phyloP scores from a whole-genome alignment of 2,113 vertebrate species.

The Penelope pileata region DNA sequence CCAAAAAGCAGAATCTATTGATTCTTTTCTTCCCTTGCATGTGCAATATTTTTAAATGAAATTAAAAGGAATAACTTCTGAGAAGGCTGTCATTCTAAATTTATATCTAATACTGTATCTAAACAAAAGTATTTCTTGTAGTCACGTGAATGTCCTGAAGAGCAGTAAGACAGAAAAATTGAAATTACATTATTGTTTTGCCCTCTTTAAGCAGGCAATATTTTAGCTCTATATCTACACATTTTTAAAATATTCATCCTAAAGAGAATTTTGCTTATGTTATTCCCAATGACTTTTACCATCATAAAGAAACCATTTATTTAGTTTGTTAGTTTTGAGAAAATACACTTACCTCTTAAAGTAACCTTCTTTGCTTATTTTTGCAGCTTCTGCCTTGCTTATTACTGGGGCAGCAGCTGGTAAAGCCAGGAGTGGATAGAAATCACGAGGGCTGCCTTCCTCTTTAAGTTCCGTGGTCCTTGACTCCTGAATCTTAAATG shows the following conservation, averaged over 20 bases:
- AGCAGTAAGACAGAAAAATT: background rate
- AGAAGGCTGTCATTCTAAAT: background rate
- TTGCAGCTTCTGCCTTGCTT: background rate
- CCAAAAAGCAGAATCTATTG: background rate
- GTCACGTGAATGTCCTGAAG: background rate
- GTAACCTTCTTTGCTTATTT: background rate
- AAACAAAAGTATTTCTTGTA: background rate
- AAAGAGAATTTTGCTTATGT: background rate
- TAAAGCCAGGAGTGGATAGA: background rate
- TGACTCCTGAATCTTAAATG: background rate
- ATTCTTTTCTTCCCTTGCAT: background rate
- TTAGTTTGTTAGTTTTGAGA: background rate
- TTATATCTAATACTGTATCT: background rate
- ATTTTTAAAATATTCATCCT: background rate
- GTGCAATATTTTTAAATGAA: background rate
- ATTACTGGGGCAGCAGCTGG: background rate
- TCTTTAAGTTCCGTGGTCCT: background rate
- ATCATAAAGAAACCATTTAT: background rate
- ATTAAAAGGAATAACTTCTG: background rate
- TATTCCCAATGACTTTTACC: background rate
- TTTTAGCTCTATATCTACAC: background rate
- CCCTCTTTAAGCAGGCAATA: background rate
- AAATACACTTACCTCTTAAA: conserved; percentile 60
- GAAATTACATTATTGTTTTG: background rate
- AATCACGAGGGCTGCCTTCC: background rate